Conservation (phyloP, 2,113 vertebrate genomes). For the Oriolus oriolus region DNA sequence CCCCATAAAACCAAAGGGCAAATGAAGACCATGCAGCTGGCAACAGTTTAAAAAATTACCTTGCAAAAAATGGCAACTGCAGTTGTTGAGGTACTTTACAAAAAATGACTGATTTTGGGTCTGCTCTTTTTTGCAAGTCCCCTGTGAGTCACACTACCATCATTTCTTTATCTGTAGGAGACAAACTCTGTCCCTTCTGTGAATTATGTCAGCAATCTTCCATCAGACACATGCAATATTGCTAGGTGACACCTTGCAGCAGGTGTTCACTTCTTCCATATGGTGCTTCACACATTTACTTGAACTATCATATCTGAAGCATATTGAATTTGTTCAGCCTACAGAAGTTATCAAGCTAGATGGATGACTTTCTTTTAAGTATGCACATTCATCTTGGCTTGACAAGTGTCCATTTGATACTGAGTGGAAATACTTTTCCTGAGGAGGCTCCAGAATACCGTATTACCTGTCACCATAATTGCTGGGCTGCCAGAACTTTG, state of each 20-base stretch:
- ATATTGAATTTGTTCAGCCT: constrained; percentile 62
- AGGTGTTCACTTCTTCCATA: constrained; percentile 65
- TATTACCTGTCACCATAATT: not conserved
- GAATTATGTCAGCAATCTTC: constrained; percentile 61
- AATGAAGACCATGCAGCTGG: not conserved
- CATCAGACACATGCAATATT: constrained; percentile 58
- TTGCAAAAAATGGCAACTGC: not conserved
- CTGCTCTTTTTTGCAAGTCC: constrained; percentile 6
- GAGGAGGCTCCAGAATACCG: not conserved
- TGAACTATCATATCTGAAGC: constrained; percentile 56
- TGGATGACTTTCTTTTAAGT: constrained; percentile 36
- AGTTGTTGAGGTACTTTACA: not conserved
- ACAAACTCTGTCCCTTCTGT: constrained; percentile 51
- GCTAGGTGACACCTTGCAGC: constrained; percentile 62
- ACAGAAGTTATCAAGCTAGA: constrained; percentile 48
- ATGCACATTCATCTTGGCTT: constrained; percentile 44
- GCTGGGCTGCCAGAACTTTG: not conserved
- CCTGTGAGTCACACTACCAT: constrained; percentile 4
- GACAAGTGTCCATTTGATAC: constrained; percentile 61
- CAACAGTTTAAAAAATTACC: not conserved
- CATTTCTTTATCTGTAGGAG: constrained; percentile 50
- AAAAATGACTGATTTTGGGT: constrained; percentile 22
- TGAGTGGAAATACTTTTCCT: constrained; percentile 4
- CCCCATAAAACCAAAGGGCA: not conserved
- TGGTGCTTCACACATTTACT: constrained; percentile 62